A percentile compares a stretch with the other conserved stretches of the same genome.
Evolutionary conservation across 2,797 vertebrate species (phyloP).

Genomic region (Paratrypauchen microcephalus): DNA sequence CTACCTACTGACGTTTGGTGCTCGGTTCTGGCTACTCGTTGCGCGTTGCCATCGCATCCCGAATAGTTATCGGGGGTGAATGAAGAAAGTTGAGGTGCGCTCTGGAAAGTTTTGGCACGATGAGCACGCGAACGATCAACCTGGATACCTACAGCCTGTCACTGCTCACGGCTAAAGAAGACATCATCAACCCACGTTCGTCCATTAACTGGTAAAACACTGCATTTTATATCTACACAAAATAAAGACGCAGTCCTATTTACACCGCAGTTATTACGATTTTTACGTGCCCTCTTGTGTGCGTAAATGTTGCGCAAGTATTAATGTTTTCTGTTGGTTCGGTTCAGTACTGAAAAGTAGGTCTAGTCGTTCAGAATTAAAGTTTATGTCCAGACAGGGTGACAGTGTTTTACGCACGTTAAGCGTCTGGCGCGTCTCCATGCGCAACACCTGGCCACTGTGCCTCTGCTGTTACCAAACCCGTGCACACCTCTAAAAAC

Average conservation of each 20-base stretch:
- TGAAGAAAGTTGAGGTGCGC: slow-evolving; percentile 56
- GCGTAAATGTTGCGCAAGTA: not conserved
- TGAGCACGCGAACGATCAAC: slow-evolving; percentile 73
- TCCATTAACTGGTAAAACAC: slow-evolving; percentile 84
- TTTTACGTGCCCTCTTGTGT: not conserved
- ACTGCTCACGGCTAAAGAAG: slow-evolving; percentile 85
- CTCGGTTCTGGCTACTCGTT: slow-evolving; percentile 38
- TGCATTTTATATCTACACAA: slow-evolving; percentile 9
- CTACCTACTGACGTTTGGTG: slow-evolving; percentile 24
- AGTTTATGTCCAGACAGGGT: slow-evolving; percentile 1
- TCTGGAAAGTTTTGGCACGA: slow-evolving; percentile 61
- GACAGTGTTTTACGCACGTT: slow-evolving; percentile 33
- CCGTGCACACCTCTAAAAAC: slow-evolving; percentile 21
- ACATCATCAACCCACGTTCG: slow-evolving; percentile 81
- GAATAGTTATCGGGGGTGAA: slow-evolving; percentile 45
- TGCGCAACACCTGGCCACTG: slow-evolving; percentile 45
- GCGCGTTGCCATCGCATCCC: slow-evolving; percentile 38
- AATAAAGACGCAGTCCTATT: not conserved
- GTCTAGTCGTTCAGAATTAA: not conserved
- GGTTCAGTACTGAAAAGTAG: not conserved
- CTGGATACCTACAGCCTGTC: slow-evolving; percentile 86
- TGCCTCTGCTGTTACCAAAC: slow-evolving; percentile 20
- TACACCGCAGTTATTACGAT: not conserved
- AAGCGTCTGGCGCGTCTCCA: slow-evolving; percentile 27
- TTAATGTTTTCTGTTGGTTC: not conserved